Evolutionary conservation across 1,140 invertebrate species (phyloP), one percentile per base, ranked within the genome.

Genomic region (Steinernema feltiae): DNA sequence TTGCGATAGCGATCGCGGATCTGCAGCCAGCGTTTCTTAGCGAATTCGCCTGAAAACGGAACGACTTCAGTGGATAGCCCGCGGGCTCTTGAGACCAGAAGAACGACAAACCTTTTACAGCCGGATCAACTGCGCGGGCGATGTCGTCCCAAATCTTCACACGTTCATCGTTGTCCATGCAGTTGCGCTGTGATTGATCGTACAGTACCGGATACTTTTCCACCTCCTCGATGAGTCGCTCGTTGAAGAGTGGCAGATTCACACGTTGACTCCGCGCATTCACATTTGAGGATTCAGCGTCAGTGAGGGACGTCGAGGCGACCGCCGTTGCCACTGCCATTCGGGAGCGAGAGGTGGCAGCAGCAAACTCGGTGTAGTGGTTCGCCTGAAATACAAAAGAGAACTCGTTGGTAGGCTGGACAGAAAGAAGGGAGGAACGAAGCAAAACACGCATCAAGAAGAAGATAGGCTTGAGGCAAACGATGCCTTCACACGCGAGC

Each of bases 1-100:
- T 85, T 85, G 24, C 84, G 53, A 70, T 85, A 85, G 24, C 84
- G 75, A 75, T 85, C 84, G 18, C 84, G 72, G 78, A 85, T 78
- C 76, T 85, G 84, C 21, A 85, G 71, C 84, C 84, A 85, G 71
- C 84, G 73, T 31, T 86, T 85, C 63, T 85, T 85, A 21, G 84
- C 84, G 74, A 85, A 85, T 78, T 87, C 85, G 29, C 83, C 83
- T 82, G 24, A 35, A 83, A 82, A 41, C 81, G 1, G 70, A 70
- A n/a, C 21, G 15, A 29, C 7, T 7, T n/a, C n/a, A 69, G 24
- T 30, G 7, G 18, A 3, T 24, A 72, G 41, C 29, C 21, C 29
- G 30, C 12, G 24, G 74, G 27, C 17, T 75, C 21, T 24, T 15
- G 30, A 15, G 15, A 24, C 24, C 27, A 21, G 24, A 71, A 80